Evolutionary conservation across 2,113 vertebrate species (phyloP).

Genomic region (Anguilla japonica): DNA sequence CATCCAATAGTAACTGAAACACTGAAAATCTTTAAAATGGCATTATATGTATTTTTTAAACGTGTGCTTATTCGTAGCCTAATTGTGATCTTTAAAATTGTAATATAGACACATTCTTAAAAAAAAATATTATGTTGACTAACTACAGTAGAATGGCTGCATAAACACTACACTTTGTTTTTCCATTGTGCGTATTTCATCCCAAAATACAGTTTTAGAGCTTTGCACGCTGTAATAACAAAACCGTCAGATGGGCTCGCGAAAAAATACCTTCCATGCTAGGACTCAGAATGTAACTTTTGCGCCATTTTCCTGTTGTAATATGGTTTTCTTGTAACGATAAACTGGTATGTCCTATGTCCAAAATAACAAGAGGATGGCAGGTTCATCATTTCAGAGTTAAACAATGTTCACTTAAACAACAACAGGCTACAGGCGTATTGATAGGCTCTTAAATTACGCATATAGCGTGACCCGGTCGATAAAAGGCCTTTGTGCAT

Average conservation of each 20-base stretch:
- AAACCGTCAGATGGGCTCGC: neutral
- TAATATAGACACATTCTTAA: neutral
- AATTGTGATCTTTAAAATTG: neutral
- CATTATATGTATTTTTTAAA: neutral
- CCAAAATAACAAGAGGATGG: slow-evolving; percentile 25
- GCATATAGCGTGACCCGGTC: neutral
- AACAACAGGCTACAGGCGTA: neutral
- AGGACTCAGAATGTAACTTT: neutral
- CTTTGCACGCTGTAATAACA: neutral
- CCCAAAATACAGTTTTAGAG: neutral
- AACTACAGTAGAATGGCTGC: neutral
- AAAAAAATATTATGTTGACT: neutral
- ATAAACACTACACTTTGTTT: neutral
- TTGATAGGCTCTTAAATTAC: neutral
- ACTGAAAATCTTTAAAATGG: no score
- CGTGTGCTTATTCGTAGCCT: neutral
- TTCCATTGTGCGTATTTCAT: neutral
- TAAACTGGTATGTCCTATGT: neutral
- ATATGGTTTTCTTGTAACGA: neutral
- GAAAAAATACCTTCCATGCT: neutral
- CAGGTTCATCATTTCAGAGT: neutral
- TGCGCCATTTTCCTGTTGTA: neutral
- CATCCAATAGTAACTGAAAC: no score
- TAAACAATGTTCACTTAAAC: neutral
- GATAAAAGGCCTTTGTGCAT: neutral